Evolutionary conservation across 2,797 vertebrate genomes (phyloP).

Genomic region (Sciaenops ocellatus): DNA sequence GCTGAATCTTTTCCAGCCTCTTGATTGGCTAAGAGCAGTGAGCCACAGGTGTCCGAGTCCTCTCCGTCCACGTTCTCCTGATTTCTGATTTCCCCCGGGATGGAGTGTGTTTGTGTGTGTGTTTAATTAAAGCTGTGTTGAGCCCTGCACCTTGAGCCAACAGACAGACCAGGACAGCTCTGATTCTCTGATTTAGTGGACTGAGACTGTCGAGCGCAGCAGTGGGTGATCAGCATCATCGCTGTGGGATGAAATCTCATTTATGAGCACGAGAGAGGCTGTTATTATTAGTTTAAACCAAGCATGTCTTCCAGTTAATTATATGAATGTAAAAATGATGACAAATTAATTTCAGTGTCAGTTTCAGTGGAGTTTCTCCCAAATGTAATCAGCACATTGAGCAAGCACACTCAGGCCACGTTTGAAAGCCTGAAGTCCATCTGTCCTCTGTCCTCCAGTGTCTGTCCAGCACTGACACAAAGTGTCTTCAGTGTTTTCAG

Average conservation of each 20-base stretch:
- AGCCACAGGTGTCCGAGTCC: conserved; percentile 59
- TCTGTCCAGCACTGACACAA: too few relatives aligned
- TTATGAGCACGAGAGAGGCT: neutral
- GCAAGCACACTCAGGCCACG: too few relatives aligned
- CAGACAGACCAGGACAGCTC: neutral
- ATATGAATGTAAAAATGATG: neutral
- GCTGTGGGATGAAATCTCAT: neutral
- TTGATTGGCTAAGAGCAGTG: conserved; percentile 60
- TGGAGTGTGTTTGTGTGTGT: conserved; percentile 12
- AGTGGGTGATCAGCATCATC: neutral
- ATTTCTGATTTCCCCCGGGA: conserved; percentile 59
- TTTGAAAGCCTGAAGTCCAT: too few relatives aligned
- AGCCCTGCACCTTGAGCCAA: neutral
- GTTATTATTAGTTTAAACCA: neutral
- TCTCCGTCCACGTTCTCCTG: conserved; percentile 22
- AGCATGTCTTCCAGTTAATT: neutral
- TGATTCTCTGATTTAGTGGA: neutral
- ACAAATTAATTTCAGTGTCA: neutral
- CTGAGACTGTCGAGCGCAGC: neutral
- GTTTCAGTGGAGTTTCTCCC: neutral
- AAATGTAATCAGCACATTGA: too few relatives aligned
- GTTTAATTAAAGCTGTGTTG: conserved; percentile 20
- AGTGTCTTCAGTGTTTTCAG: too few relatives aligned
- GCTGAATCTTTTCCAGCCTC: conserved; percentile 33
- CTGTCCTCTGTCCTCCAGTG: too few relatives aligned